Evolutionary conservation across 2,888 invertebrate species (phyloP), one percentile per base, ranked within the genome.

Genomic region (Ptychoptera contaminata): DNA sequence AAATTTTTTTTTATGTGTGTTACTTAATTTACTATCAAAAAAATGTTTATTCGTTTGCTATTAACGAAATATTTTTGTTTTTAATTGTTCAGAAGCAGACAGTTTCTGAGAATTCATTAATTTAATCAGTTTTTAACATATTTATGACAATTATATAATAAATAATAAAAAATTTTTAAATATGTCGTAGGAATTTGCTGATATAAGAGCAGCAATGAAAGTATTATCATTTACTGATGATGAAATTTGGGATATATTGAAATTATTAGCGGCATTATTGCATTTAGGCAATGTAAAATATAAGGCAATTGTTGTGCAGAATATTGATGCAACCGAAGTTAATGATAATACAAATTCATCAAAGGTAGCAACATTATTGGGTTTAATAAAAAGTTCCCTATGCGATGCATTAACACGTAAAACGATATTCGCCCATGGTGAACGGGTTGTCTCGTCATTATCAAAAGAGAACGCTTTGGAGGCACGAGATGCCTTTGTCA

Each of bases 211-310:
- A 1, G 93, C 96, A n/a, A 83, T 93, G 76, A 88, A 88, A 66
- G 85, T 92, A 1, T 71, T 94, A 1, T 86, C 86, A 63, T 92
- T 92, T 58, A 69, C 76, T 8, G 83, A 91, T 38, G 73, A 77
- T 30, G 92, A 94, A 58, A 78, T 87, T 30, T 82, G 80, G 77
- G 81, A 82, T 50, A 80, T 94, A 44, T 77, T 91, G 51, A 82
- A 80, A 57, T 70, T 96, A 3, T 67, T 97, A 2, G 84, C 90
- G 0, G 81, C 86, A 2, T 78, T 97, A 49, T 69, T 97, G 43
- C 94, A 96, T 65, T 67, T 94, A 48, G 96, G 96, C 29, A 96
- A 96, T 62, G 67, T 94, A 46, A 81, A 81, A 59, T 91, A 91
- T 58, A 83, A 81, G 59, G 73, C 79, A 34, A 74, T 71, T 6